Evolutionary conservation across 2,888 invertebrate species (phyloP), one percentile per base, ranked within the genome.

Genomic region (Drosophila kuntzei): DNA sequence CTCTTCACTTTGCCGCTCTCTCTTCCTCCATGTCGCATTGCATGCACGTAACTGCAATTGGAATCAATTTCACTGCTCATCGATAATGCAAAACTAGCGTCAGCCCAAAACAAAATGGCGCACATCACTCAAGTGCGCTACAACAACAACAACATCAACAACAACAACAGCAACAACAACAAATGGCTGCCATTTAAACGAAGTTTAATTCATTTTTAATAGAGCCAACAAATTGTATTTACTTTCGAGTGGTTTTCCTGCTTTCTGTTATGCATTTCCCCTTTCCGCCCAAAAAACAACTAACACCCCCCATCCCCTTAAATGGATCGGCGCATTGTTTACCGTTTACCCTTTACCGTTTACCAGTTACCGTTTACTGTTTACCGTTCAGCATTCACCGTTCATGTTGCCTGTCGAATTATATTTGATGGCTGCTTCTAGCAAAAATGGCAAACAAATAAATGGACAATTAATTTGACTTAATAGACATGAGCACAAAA

Each of bases 391-490:
- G 1, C 25, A 55, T 47, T 58, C 64, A 25, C 18, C 34, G 44
- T 65, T 78, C 83, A 83, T 88, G 89, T 84, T 84, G 69, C 70
- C 81, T 84, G 83, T 84, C 83, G 85, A 84, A 84, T 89, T 84
- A 84, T 78, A 80, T 87, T 89, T 84, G 83, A 84, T 89, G 83
- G 70, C 79, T 75, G 84, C 64, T 62, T 39, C 64, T 54, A 41
- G 50, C 75, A 50, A 59, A 66, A 78, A 68, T 78, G 47, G 75
- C 83, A 82, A 79, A 71, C 68, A 84, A 87, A 89, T 89, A 84
- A 89, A 89, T 84, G 85, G 63, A 84, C 83, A 87, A 84, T 84
- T 84, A 84, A 84, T 84, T 84, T 83, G 87, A 80, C 89, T 80
- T 86, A 88, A 88, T 88, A 80, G 88, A 86, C 88, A 86, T 67